A percentile compares a stretch with the other conserved stretches of the same genome.
Evolutionary conservation across 2,113 vertebrate genomes (phyloP).

Genomic region (Ammodramus savannarum): DNA sequence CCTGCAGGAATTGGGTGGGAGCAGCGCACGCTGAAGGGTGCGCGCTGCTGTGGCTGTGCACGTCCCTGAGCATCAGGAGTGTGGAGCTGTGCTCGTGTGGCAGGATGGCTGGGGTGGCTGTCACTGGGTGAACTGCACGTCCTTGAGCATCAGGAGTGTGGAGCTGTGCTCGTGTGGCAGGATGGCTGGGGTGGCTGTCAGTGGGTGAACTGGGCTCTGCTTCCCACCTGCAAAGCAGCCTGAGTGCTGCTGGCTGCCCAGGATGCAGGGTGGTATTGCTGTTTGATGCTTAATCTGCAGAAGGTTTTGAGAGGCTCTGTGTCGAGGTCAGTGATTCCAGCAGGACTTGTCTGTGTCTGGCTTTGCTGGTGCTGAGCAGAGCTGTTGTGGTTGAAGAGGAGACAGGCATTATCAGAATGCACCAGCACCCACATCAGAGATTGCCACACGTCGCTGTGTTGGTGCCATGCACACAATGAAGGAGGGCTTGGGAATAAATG

Average conservation of each 20-base stretch:
- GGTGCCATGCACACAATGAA: not conserved
- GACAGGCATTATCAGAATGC: not conserved
- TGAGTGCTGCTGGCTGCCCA: not conserved
- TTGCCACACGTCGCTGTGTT: accelerated
- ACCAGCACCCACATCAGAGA: not conserved
- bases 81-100: not conserved
- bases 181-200: not conserved
- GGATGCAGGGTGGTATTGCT: not conserved
- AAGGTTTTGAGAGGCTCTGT: not conserved
- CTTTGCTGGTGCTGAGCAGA: not conserved
- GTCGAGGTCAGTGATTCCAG: not conserved
- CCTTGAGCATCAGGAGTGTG: accelerated
- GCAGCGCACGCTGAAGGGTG: no score
- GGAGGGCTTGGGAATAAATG: not conserved
- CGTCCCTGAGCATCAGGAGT: accelerated
- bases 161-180: not conserved
- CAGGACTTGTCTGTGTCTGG: not conserved
- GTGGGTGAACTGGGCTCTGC: not conserved
- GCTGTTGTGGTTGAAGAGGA: not conserved
- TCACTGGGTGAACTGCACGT: not conserved
- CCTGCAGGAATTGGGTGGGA: not conserved
- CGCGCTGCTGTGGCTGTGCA: accelerated
- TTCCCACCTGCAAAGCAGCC: not conserved
- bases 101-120: not conserved
- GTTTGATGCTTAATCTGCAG: not conserved